Conservation (phyloP, 2,113 vertebrate genomes). For the Carassius auratus region DNA sequence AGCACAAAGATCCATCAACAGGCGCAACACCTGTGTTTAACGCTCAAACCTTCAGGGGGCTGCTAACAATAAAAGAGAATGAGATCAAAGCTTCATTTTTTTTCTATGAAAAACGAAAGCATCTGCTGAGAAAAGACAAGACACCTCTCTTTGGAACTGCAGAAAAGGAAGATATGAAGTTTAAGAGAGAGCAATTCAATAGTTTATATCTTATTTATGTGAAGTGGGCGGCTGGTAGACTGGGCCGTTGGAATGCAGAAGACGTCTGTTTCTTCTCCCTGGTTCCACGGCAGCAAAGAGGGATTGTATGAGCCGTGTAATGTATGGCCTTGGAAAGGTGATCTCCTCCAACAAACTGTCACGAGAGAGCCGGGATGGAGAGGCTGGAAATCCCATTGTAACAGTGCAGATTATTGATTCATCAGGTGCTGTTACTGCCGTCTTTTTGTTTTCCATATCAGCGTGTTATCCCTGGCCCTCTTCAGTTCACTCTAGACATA, state of each 20-base stretch:
- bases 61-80: background rate
- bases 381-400: slow-evolving; percentile 46
- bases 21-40: slow-evolving; percentile 4
- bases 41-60: background rate
- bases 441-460: slow-evolving; percentile 60
- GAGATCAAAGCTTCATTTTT: slow-evolving; percentile 40
- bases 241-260: background rate
- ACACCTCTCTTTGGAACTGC: background rate
- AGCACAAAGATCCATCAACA: background rate
- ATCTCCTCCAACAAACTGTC: slow-evolving; percentile 65
- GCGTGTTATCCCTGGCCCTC: slow-evolving; percentile 22
- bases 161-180: background rate
- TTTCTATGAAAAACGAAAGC: slow-evolving; percentile 24
- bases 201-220: slow-evolving; percentile 46
- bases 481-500: slow-evolving; percentile 55
- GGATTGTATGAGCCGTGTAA: slow-evolving; percentile 33
- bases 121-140: slow-evolving; percentile 6
- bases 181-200: background rate
- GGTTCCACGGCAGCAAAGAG: background rate
- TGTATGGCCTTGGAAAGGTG: slow-evolving; percentile 47
- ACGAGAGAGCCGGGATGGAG: slow-evolving; percentile 57
- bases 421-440: slow-evolving; percentile 52
- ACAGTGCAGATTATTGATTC: slow-evolving; percentile 62
- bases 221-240: background rate
- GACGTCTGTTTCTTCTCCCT: background rate